Evolutionary conservation across 2,797 vertebrate species (phyloP).

Genomic region (Scyliorhinus canicula): DNA sequence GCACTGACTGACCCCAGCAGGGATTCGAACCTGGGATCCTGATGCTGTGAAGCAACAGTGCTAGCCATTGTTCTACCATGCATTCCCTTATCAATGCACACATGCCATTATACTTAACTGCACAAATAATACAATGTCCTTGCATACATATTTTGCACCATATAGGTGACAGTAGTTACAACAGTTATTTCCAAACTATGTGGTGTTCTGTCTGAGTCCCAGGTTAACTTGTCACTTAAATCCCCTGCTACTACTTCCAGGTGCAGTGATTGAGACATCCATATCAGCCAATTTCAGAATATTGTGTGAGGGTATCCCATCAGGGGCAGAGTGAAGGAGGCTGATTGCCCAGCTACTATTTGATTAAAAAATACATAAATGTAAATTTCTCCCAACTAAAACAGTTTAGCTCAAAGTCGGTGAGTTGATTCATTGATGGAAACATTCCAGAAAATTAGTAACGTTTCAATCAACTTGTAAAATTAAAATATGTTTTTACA

Average conservation of each 20-base stretch:
- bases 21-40: too few relatives aligned
- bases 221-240: not conserved
- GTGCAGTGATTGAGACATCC: not conserved
- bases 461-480: conserved; percentile 1
- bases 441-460: not conserved
- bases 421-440: conserved; percentile 1
- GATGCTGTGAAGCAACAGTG: too few relatives aligned
- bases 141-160: not conserved
- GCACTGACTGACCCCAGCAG: too few relatives aligned
- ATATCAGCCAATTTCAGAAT: not conserved
- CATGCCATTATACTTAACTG: not conserved
- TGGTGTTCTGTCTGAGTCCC: not conserved
- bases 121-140: not conserved
- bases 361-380: not conserved
- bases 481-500: conserved; percentile 5
- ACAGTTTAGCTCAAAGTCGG: not conserved
- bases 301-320: not conserved
- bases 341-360: not conserved
- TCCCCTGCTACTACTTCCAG: not conserved
- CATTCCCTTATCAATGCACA: not conserved
- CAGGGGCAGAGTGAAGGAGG: not conserved
- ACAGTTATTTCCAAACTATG: not conserved
- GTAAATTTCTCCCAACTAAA: not conserved
- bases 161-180: not conserved
- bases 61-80: too few relatives aligned